Base-by-base conservation (phyloP, 2,113 vertebrate species). In the Campylomormyrus numenius region DNA sequence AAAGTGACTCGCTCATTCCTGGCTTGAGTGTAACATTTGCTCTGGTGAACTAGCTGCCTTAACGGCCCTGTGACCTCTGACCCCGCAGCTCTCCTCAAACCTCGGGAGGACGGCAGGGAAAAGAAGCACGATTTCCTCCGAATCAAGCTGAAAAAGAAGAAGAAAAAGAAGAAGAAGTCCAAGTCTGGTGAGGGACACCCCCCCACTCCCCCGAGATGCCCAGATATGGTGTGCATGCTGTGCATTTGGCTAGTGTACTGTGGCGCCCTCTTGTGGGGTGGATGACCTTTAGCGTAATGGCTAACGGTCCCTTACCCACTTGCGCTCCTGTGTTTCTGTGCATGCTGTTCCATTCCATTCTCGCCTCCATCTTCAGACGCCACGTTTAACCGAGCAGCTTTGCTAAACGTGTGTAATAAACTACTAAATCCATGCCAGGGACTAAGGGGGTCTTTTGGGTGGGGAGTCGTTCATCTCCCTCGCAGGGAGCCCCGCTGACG, bases 81-180 rank as follows among this genome's bases (percentile, higher is more conserved):
- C 24, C 80, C 58, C 19, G 1, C 88, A 95, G 95, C 94, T 94
- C 95, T 95, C 91, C 91, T 95, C 92, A 98, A 97, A 95, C 95
- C 96, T 52, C 94, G 94, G 85, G 97, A 98, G 91, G 97, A 96
- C 93, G 95, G 91, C 91, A 98, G 96, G 95, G 97, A 98, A 90
- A 98, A 96, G 93, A 98, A 97, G 94, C 95, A 96, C 95, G 96
- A 97, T 91, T 97, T 94, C 93, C 96, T 97, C 88, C 97, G 95
- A 91, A 95, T 98, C 52, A 98, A 98, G 92, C 95, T 98, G 87
- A 99, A 98, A 96, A 98, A 97, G 94, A 98, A 97, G 94, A 97
- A 97, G 89, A 96, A 96, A 95, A 85, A 85, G 91, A 99, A 97
- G 93, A 98, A 96, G 96, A 97, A 96, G 94, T 92, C 93, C 62